Base-by-base conservation (phyloP, 1,140 invertebrate genomes). In the Reticulitermes speratus region DNA sequence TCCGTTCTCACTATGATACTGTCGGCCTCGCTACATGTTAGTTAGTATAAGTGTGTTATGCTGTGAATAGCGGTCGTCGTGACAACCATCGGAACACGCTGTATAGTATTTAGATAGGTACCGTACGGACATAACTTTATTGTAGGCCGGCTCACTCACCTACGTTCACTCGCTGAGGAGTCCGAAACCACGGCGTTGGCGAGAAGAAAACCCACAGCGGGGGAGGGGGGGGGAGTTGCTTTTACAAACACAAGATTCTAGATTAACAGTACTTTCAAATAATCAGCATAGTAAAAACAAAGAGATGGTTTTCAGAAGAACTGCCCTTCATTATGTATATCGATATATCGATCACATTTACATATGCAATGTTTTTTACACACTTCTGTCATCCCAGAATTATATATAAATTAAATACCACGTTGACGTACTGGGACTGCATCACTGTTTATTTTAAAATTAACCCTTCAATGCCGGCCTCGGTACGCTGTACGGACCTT, bases 1-100 rank as follows among this genome's bases (percentile, higher is more conserved):
- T 91, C 93, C 93, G 92, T 92, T 92, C 92, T 94, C 92, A 94
- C 92, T 94, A 94, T 94, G 91, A 85, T 88, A 44, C 85, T 86
- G 85, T 44, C 85, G 75, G 48, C 75, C 32, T 86, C 65, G 38
- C 84, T 84, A 84, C 84, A 84, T 84, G 32, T 84, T 55, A 55
- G 32, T 84, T 55, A 55, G 48, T 65, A n/a, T 84, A 65, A 16
- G 48, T 84, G 38, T 84, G 55, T 65, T 75, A 75, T 75, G n/a
- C 3, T 75, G 3, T 75, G 65, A 30, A 75, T 75, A 75, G 30
- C 65, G n/a, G 65, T 16, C 65, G n/a, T 7, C 65, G 30, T 75
- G 65, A 75, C 14, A 25, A 75, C 65, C 65, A 30, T 30, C 2
- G 65, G 30, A 75, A 75, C 65, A 75, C 65, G 65, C n/a, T 30